Base-by-base conservation (phyloP, 2,888 invertebrate species). In the Leptura quadrifasciata region DNA sequence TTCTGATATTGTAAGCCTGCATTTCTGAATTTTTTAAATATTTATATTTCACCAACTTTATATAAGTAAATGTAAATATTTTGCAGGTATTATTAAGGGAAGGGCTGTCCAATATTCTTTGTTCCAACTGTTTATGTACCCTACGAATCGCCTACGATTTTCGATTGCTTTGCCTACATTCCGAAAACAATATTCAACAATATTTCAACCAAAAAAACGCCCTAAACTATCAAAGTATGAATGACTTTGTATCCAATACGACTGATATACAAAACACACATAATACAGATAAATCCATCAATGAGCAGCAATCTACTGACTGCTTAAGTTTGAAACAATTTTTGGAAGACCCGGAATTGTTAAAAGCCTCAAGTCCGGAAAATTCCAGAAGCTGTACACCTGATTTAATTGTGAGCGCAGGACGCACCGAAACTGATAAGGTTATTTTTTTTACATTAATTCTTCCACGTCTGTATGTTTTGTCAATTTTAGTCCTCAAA, bases 241-340 rank as follows among this genome's bases (percentile, higher is more conserved):
- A 17, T 58, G 21, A 60, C 35, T 68, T 31, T 57, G 68, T 68
- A 8, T 57, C 68, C 1, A 55, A 68, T 31, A 27, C 68, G 18
- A 31, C 12, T 24, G n/a, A 27, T 17, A 31, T 68, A 20, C 55
- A 68, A 18, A 55, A n/a, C 0, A 17, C 24, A 10, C 68, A 68
- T 18, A 55, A 24, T 35, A n/a, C 18, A 9, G 55, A 68, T 31
- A 55, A 57, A 31, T 35, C 35, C 18, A 3, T 20, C 6, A 27
- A 10, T 77, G 82, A 86, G 67, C 83, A 85, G 5, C 86, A 86
- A 76, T 87, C 86, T 80, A 81, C 86, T 1, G 87, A 87, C 69
- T 88, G 87, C 81, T 74, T 88, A 47, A 87, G 88, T 80, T 79
- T 88, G 27, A 88, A 88, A 78, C 88, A 88, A 82, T 88, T 88